phyloP scores from a whole-genome alignment of 2,888 invertebrate genomes.

The Drosophila gaucha region DNA sequence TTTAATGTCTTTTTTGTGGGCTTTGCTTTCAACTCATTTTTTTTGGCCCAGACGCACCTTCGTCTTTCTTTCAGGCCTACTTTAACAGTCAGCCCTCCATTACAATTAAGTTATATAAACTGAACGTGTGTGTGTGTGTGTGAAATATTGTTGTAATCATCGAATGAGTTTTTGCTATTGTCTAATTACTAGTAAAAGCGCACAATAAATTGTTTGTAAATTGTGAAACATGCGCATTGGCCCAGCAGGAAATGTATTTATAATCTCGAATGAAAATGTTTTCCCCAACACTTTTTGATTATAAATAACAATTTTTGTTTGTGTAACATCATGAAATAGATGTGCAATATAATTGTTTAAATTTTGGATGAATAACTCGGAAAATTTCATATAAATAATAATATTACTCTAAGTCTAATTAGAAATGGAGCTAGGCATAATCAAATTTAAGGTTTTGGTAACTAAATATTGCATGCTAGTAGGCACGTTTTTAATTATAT shows the following conservation, averaged over 20 bases:
- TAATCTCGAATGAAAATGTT: slow-evolving; percentile 17
- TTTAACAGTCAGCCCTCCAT: slow-evolving; percentile 24
- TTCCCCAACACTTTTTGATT: slow-evolving; percentile 8
- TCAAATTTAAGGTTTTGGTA: background rate
- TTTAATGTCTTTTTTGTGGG: slow-evolving; percentile 5
- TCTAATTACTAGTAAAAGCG: slow-evolving; percentile 57
- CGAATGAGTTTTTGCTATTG: slow-evolving; percentile 54
- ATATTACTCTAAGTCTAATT: slow-evolving; percentile 5
- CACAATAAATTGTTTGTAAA: slow-evolving; percentile 22
- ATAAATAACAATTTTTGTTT: slow-evolving; percentile 12
- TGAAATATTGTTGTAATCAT: slow-evolving; percentile 42
- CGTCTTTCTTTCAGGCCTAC: slow-evolving; percentile 17
- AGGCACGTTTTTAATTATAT: background rate
- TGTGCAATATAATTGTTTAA: slow-evolving; percentile 1
- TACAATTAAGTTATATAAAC: slow-evolving; percentile 53
- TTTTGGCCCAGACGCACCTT: slow-evolving; percentile 15
- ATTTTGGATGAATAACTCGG: slow-evolving; percentile 5
- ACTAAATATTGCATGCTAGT: background rate
- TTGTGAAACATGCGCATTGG: slow-evolving; percentile 42
- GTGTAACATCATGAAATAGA: slow-evolving; percentile 9
- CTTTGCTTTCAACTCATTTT: slow-evolving; percentile 13
- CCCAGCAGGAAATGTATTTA: slow-evolving; percentile 46
- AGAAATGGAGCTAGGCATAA: background rate
- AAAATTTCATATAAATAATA: background rate
- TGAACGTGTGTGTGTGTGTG: slow-evolving; percentile 21